Conservation (phyloP, 2,797 vertebrate species). For the Caiman crocodilus region DNA sequence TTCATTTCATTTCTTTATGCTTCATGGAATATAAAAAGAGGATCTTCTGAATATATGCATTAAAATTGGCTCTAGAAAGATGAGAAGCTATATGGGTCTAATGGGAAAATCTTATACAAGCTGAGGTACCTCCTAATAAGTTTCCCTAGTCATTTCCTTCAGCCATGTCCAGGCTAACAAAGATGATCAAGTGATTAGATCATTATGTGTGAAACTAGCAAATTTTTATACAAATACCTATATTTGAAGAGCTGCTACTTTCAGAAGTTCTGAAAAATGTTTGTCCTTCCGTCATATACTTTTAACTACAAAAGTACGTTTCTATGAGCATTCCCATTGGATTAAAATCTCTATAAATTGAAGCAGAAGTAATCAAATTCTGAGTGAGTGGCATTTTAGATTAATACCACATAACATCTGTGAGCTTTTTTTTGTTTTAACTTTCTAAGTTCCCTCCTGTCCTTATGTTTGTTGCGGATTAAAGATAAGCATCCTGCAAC, state of each 20-base stretch:
- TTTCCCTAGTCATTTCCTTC: background rate
- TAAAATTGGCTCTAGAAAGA: background rate
- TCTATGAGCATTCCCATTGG: background rate
- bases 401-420: background rate
- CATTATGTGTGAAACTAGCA: slow-evolving; percentile 17
- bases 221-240: background rate
- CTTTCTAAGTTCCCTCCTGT: too few relatives aligned
- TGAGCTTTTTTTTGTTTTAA: too few relatives aligned
- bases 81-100: background rate
- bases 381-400: background rate
- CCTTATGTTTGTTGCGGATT: too few relatives aligned
- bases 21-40: background rate
- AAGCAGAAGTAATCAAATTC: background rate
- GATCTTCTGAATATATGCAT: background rate
- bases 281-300: background rate
- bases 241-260: background rate
- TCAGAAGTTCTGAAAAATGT: background rate
- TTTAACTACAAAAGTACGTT: slow-evolving; percentile 9
- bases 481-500: too few relatives aligned
- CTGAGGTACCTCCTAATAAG: background rate
- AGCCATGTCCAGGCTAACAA: background rate
- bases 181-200: slow-evolving; percentile 5
- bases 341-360: slow-evolving; percentile 17
- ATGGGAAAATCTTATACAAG: background rate
- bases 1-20: background rate